These are phyloP conservation scores for Xenotilapia flavipinnis DNA, from an alignment of 2,113 vertebrate species.

Conservation along the genomic window DNA sequence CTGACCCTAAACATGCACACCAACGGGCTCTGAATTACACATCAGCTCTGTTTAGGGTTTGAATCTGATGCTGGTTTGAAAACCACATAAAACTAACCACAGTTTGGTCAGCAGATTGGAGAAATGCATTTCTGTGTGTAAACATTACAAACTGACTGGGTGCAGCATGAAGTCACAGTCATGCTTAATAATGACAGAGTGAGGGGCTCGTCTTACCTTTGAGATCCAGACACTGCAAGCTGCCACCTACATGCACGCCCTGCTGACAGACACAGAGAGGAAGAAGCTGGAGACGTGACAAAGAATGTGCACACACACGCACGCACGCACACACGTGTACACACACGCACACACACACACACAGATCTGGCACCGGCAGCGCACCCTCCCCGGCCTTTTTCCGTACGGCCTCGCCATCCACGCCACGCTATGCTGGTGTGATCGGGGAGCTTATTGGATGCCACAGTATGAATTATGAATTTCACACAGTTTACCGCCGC, in stretches of 20 bases:
- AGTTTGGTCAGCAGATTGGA: background rate
- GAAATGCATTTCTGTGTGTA: background rate
- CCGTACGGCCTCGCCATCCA: constrained; percentile 40
- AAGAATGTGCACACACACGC: background rate
- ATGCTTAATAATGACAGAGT: constrained; percentile 30
- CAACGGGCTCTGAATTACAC: background rate
- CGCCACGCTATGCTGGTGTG: constrained; percentile 13
- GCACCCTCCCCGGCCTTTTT: background rate
- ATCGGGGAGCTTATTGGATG: constrained; percentile 39
- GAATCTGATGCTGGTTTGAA: background rate
- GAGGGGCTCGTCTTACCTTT: constrained; percentile 61
- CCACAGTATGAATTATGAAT: constrained; percentile 68
- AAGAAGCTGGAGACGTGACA: constrained; percentile 32
- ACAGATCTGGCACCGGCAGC: constrained; percentile 12
- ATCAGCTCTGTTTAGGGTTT: background rate
- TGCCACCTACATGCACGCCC: constrained; percentile 51
- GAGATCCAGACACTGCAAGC: constrained; percentile 69
- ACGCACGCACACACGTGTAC: background rate
- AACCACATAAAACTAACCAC: background rate
- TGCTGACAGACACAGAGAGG: constrained; percentile 52
- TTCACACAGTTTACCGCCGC: constrained; percentile 61
- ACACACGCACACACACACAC: background rate
- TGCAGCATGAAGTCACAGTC: constrained; percentile 12
- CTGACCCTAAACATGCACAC: background rate
- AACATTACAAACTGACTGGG: background rate